Conservation (phyloP, 2,113 vertebrate species). For the Brachirus orientalis region DNA sequence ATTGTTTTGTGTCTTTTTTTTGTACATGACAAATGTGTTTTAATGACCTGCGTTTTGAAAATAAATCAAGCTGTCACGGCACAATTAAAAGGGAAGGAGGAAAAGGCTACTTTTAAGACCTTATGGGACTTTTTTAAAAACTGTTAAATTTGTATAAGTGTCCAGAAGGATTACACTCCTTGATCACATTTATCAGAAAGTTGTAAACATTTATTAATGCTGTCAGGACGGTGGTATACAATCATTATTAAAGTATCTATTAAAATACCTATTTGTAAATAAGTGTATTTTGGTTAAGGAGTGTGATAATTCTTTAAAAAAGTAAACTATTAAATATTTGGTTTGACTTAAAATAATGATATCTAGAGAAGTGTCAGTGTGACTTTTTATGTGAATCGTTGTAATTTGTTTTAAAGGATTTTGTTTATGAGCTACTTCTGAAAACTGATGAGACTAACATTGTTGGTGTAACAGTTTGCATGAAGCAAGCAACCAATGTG, state of each 20-base stretch:
- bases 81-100: background rate
- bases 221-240: background rate
- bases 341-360: background rate
- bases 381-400: no score
- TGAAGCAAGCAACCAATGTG: background rate
- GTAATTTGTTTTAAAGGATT: no score
- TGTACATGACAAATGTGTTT: slow-evolving; percentile 27
- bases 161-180: background rate
- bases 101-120: background rate
- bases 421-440: background rate
- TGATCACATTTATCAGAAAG: background rate
- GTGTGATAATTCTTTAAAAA: no score
- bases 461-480: background rate
- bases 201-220: slow-evolving; percentile 5
- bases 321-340: no score
- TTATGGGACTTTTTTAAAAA: background rate
- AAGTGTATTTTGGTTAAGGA: background rate
- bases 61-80: background rate
- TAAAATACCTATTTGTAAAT: background rate
- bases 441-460: background rate
- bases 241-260: slow-evolving; percentile 3
- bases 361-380: no score
- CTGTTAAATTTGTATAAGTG: background rate
- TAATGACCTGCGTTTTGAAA: background rate
- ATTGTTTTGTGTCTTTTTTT: slow-evolving; percentile 68